Evolutionary conservation across 2,797 vertebrate species (phyloP), one percentile per base, ranked within the genome.

Genomic region (Thripadectes ignobilis): DNA sequence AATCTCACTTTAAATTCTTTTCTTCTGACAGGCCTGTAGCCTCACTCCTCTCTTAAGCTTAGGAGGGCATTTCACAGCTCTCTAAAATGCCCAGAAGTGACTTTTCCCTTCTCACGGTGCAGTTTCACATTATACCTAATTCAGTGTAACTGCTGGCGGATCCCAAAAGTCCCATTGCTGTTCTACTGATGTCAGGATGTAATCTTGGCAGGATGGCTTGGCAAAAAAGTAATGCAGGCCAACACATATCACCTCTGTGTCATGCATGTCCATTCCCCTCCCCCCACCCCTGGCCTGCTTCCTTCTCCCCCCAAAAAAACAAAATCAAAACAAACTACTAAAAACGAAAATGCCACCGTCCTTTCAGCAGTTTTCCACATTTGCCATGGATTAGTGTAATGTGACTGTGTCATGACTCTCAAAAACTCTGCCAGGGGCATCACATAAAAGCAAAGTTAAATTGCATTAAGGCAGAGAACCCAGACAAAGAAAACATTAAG

Each of bases 1-100:
- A 93, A 83, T 87, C 94, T 92, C 94, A 78, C 88, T 95, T 95
- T 94, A 94, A 94, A 91, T 95, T 94, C 92, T 92, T 94, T 95
- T 94, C 78, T 92, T 96, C 90, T 96, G 92, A 94, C 92, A 94
- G 83, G 84, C 52, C 58, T 84, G 66, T 93, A 94, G 92, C 79
- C 82, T 96, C 93, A 80, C 85, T 95, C 84, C 43, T 92, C 61
- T 90, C 61, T 82, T 84, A 92, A 92, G 77, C 74, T 97, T 97
- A 45, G 65, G 54, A 94, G 73, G 51, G 68, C 72, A 84, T 85
- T 95, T 94, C 72, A 59, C 10, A 6, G 79, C 59, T 93, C 83
- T 95, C 63, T 68, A 43, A 83, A 71, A 93, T 85, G 80, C 76
- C 93, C 80, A 90, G 65, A 88, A 95, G 85, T 90, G 61, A 86